A percentile compares a stretch with the other conserved stretches of the same genome.
These are phyloP conservation scores for Steinernema carpocapsae DNA, from an alignment of 2,888 invertebrate species.

Conservation along the genomic window DNA sequence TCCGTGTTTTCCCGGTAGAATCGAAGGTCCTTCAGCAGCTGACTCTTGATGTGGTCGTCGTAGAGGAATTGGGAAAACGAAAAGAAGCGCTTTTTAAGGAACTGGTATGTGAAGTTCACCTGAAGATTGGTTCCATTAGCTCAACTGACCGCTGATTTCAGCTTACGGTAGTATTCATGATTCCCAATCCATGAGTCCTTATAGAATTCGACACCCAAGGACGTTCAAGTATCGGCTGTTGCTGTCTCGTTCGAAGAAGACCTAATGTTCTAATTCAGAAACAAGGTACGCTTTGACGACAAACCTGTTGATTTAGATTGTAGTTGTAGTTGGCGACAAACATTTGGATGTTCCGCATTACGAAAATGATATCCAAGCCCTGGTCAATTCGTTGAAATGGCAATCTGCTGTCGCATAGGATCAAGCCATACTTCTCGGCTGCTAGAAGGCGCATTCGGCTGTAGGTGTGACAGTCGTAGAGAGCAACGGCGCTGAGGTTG, in stretches of 20 bases:
- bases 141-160: background rate
- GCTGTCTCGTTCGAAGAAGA: conserved; percentile 86
- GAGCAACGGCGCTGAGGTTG: conserved; percentile 92
- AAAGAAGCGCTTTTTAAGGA: conserved; percentile 83
- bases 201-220: conserved; percentile 95
- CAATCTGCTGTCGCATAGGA: conserved; percentile 80
- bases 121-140: conserved; percentile 46
- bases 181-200: conserved; percentile 92
- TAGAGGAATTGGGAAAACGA: conserved; percentile 95
- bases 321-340: conserved; percentile 92
- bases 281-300: background rate
- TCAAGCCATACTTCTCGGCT: conserved; percentile 62
- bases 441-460: conserved; percentile 94
- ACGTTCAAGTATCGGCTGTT: conserved; percentile 91
- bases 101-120: conserved; percentile 77
- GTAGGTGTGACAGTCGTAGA: conserved; percentile 97
- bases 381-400: conserved; percentile 96
- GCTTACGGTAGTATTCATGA: conserved; percentile 87
- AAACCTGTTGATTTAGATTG: conserved; percentile 75
- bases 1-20: conserved; percentile 80
- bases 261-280: conserved; percentile 68
- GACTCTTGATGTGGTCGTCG: conserved; percentile 95
- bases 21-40: conserved; percentile 79
- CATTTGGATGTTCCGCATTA: conserved; percentile 92
- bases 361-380: conserved; percentile 92